Percentiles rank a stretch among this genome's conserved stretches.
Conservation (phyloP, 2,797 vertebrate genomes). For the Thunnus albacares region DNA sequence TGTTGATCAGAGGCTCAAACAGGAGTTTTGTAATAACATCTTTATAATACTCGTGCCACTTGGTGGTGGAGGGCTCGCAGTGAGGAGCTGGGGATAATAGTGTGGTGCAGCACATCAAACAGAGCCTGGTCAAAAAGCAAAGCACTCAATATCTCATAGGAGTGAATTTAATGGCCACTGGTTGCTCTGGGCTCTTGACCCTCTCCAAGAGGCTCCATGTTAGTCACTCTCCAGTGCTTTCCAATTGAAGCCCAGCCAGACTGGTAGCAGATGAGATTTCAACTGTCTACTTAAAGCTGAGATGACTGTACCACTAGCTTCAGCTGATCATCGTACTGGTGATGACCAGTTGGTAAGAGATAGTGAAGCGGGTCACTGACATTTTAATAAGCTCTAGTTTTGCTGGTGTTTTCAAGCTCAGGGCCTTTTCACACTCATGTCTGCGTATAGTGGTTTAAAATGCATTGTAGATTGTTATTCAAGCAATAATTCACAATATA, state of each 20-base stretch:
- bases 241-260: conserved; percentile 84
- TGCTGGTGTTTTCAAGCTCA: background rate
- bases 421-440: background rate
- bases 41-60: conserved; percentile 68
- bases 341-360: conserved; percentile 51
- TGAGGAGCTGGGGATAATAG: conserved; percentile 74
- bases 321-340: conserved; percentile 55
- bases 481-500: background rate
- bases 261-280: conserved; percentile 81
- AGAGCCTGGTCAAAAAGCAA: conserved; percentile 82
- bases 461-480: background rate
- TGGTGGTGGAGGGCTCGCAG: conserved; percentile 64
- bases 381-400: background rate
- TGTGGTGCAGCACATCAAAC: conserved; percentile 79
- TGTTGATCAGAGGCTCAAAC: conserved; percentile 62
- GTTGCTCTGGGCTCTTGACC: conserved; percentile 85
- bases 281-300: conserved; percentile 71
- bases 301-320: conserved; percentile 57
- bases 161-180: conserved; percentile 85
- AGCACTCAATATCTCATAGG: conserved; percentile 84
- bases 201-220: conserved; percentile 82
- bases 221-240: conserved; percentile 86
- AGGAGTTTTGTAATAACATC: conserved; percentile 72
- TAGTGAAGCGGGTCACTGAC: conserved; percentile 25
- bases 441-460: conserved; percentile 16